Conservation (phyloP, 2,888 invertebrate species). For the Odontothrips loti region DNA sequence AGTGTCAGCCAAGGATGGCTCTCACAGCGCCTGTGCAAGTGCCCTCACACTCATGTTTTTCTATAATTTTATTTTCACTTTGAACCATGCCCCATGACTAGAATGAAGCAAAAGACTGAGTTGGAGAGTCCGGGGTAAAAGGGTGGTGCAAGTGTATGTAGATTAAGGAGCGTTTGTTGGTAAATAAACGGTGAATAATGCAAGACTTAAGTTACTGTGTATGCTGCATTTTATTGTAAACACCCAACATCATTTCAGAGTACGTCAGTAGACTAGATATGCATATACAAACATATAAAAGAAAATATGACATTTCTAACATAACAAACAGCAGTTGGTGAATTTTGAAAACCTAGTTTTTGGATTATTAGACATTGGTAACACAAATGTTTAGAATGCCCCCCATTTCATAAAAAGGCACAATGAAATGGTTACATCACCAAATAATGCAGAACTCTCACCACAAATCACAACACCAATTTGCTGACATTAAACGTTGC, state of each 20-base stretch:
- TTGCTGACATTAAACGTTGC: not conserved
- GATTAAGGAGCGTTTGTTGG: too few species aligned
- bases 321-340: not conserved
- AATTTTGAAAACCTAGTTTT: not conserved
- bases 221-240: slow-evolving; percentile 18
- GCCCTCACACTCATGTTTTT: too few species aligned
- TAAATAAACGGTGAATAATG: not conserved
- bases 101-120: too few species aligned
- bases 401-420: not conserved
- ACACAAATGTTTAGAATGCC: not conserved
- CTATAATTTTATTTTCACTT: too few species aligned
- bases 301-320: not conserved
- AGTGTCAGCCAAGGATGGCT: too few species aligned
- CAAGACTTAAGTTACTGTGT: not conserved
- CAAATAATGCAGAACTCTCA: not conserved
- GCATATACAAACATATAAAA: slow-evolving; percentile 7
- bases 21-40: too few species aligned
- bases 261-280: slow-evolving; percentile 25
- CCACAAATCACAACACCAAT: not conserved
- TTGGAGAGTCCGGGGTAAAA: not conserved
- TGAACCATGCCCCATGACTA: too few species aligned
- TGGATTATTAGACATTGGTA: slow-evolving; percentile 7
- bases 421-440: not conserved
- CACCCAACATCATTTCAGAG: slow-evolving; percentile 16
- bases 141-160: too few species aligned